Evolutionary conservation across 2,113 vertebrate genomes (phyloP).

Genomic region (Isichthys henryi): DNA sequence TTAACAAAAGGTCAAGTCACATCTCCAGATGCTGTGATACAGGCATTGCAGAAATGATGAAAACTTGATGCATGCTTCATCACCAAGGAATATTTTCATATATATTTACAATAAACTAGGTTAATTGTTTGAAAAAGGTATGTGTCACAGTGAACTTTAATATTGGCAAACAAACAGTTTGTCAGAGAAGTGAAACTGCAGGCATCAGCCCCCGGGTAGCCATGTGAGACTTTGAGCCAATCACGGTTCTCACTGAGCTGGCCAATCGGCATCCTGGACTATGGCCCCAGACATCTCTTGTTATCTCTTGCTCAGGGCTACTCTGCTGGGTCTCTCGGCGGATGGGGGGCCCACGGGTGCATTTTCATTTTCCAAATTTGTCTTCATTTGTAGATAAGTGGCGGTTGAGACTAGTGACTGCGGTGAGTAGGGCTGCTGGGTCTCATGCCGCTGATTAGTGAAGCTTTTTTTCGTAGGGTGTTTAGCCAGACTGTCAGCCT

Average conservation of each 20-base stretch:
- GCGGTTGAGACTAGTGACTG: conserved; percentile 23
- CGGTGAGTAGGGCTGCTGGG: background rate
- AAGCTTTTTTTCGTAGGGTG: conserved; percentile 33
- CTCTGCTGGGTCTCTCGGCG: conserved; percentile 11
- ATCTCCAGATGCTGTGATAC: background rate
- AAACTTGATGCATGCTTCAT: background rate
- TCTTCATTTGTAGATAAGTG: conserved; percentile 46
- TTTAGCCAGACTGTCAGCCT: conserved; percentile 47
- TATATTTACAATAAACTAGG: background rate
- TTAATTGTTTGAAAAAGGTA: background rate
- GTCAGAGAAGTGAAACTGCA: background rate
- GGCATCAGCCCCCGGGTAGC: background rate
- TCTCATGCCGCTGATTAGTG: conserved; percentile 48
- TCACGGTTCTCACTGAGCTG: background rate
- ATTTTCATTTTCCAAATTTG: conserved; percentile 36
- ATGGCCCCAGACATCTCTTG: conserved; percentile 8
- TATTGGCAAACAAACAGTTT: background rate
- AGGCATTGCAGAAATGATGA: background rate
- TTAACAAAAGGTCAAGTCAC: background rate
- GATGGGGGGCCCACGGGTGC: conserved; percentile 19
- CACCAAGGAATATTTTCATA: background rate
- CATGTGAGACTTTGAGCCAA: background rate
- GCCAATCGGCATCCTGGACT: background rate
- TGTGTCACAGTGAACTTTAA: background rate
- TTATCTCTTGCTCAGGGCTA: conserved; percentile 10